phyloP scores from a whole-genome alignment of 2,797 vertebrate species.

The Enteromius paludinosus region DNA sequence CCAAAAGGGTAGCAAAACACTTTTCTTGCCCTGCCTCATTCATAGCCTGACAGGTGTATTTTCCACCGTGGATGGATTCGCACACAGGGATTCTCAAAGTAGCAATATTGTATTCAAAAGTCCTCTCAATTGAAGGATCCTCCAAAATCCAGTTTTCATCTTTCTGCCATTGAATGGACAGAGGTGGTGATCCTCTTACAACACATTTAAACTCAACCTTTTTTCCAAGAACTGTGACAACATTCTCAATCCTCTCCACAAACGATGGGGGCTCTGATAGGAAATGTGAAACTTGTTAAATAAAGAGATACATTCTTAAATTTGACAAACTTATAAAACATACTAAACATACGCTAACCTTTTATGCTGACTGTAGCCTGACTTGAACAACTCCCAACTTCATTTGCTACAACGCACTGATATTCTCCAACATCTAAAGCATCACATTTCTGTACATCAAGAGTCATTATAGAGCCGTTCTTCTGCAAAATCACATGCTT shows the following conservation, averaged over 20 bases:
- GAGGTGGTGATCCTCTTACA: constrained; percentile 85
- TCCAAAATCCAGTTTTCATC: constrained; percentile 92
- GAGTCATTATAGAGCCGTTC: constrained; percentile 80
- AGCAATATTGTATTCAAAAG: constrained; percentile 86
- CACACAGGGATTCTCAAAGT: constrained; percentile 84
- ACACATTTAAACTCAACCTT: constrained; percentile 85
- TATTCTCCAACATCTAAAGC: constrained; percentile 90
- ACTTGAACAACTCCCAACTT: constrained; percentile 91
- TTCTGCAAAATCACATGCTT: constrained; percentile 85
- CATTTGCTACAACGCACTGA: constrained; percentile 90
- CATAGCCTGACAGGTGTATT: constrained; percentile 92
- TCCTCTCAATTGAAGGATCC: constrained; percentile 84
- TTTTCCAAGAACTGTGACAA: constrained; percentile 85
- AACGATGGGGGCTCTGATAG: constrained; percentile 90
- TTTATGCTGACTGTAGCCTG: constrained; percentile 86
- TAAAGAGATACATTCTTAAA: constrained; percentile 45
- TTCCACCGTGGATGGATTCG: constrained; percentile 85
- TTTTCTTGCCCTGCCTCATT: constrained; percentile 92
- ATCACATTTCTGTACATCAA: constrained; percentile 89
- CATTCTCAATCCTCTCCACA: constrained; percentile 86
- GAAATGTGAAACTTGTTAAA: constrained; percentile 59
- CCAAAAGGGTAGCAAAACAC: constrained; percentile 89
- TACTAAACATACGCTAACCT: constrained; percentile 78
- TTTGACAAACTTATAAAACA: not conserved
- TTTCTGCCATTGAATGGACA: constrained; percentile 93